phyloP scores from a whole-genome alignment of 2,888 invertebrate genomes.

The Meta bourneti region DNA sequence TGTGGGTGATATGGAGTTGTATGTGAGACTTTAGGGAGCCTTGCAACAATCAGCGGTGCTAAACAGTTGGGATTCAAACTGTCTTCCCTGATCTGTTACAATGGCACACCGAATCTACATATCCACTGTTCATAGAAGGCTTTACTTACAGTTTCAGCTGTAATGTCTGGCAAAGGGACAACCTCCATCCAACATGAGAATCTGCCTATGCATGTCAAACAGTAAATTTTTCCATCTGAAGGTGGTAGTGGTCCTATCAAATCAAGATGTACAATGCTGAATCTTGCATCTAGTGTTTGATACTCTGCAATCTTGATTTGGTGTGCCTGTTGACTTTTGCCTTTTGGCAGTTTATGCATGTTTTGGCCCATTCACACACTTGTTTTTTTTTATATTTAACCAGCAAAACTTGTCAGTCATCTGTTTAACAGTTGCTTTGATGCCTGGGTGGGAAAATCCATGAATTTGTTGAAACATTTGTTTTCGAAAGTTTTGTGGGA shows the following conservation, averaged over 20 bases:
- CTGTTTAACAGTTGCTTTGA: slow-evolving; percentile 51
- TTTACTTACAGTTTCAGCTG: slow-evolving; percentile 80
- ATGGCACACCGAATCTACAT: slow-evolving; percentile 79
- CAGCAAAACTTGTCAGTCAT: slow-evolving; percentile 2
- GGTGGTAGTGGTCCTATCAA: slow-evolving; percentile 44
- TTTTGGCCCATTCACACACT: slow-evolving; percentile 11
- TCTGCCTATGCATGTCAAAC: slow-evolving; percentile 33
- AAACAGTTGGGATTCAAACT: slow-evolving; percentile 78
- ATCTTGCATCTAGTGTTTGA: slow-evolving; percentile 5
- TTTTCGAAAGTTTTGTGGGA: background rate
- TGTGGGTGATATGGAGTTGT: slow-evolving; percentile 23
- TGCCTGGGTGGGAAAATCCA: background rate
- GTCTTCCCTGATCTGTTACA: slow-evolving; percentile 79
- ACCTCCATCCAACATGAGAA: slow-evolving; percentile 81
- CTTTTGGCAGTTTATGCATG: background rate
- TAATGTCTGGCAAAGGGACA: slow-evolving; percentile 80
- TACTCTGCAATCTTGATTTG: background rate
- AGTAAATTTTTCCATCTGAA: slow-evolving; percentile 13
- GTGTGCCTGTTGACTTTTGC: background rate
- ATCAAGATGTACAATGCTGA: slow-evolving; percentile 51
- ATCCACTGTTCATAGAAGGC: slow-evolving; percentile 81
- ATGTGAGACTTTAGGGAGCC: background rate
- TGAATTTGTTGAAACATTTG: slow-evolving; percentile 1
- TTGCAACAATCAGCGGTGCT: background rate
- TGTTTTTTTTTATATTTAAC: slow-evolving; percentile 7